These are phyloP conservation scores for Leptinotarsa texana DNA, from an alignment of 1,140 invertebrate genomes.

Conservation along the genomic window DNA sequence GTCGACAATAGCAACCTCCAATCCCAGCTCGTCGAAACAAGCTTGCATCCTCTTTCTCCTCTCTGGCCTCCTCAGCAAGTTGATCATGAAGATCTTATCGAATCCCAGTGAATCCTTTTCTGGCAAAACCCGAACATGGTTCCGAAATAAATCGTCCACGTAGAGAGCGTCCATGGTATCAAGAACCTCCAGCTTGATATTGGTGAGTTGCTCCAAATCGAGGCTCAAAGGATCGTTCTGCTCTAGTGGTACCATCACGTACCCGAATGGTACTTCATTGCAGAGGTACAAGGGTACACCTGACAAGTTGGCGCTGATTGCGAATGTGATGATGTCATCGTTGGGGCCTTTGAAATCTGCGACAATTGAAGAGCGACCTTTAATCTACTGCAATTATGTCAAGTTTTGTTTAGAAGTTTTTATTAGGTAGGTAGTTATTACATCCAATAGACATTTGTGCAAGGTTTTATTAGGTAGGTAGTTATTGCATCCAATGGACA, in stretches of 20 bases:
- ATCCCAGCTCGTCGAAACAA: conserved; percentile 78
- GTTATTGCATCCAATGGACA: too few species aligned
- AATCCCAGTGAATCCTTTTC: conserved; percentile 67
- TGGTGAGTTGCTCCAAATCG: conserved; percentile 68
- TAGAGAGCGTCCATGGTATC: conserved; percentile 52
- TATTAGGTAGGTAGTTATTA: too few species aligned
- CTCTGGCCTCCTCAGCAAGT: conserved; percentile 80
- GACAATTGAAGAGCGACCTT: too few species aligned
- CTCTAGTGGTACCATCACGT: conserved; percentile 80
- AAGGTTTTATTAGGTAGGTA: too few species aligned
- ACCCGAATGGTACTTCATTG: conserved; percentile 84
- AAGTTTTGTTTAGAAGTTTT: too few species aligned
- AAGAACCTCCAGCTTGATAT: conserved; percentile 77
- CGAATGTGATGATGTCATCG: conserved; percentile 96
- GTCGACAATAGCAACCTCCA: conserved; percentile 72
- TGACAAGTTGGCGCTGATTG: conserved; percentile 78
- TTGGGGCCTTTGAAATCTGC: conserved; percentile 72
- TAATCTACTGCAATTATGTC: too few species aligned
- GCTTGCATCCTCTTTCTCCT: conserved; percentile 76
- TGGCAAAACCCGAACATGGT: conserved; percentile 57
- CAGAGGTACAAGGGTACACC: conserved; percentile 76
- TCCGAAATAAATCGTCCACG: conserved; percentile 45
- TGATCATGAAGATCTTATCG: conserved; percentile 89
- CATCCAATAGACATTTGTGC: too few species aligned
- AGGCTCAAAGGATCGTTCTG: conserved; percentile 65